Evolutionary conservation across 1,140 invertebrate species (phyloP), one percentile per base, ranked within the genome.

Genomic region (Drosophila hydei): DNA sequence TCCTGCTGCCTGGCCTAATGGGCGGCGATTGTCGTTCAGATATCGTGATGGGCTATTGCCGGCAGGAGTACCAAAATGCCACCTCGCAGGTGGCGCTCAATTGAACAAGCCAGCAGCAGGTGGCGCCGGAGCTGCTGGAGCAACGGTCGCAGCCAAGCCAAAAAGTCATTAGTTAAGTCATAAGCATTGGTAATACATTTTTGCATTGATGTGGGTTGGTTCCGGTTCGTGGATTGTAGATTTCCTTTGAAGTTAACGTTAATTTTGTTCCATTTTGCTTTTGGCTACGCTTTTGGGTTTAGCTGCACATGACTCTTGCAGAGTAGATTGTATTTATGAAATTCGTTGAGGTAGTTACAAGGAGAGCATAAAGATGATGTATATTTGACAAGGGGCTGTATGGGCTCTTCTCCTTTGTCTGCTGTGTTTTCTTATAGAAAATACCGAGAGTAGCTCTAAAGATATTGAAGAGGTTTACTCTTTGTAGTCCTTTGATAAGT

Each of bases 41-140:
- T 61, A 90, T 91, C 51, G 90, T 91, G 40, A 75, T 91, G 77
- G 90, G 77, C 38, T 91, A 91, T 65, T 91, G 91, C 58, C 88
- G 89, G 48, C 88, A 89, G 36, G 84, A 90, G 63, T 77, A 77
- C 52, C 74, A 76, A 42, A 89, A 87, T 54, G 23, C 50, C 58
- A 91, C 83, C 38, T 25, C 67, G 21, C 36, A 65, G 47, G 60
- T 65, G 42, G 56, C 25, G 8, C 38, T 45, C 12, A 79, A 90
- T 55, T 81, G 77, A 72, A 63, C 7, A 12, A 11, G 14, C 3
- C 27, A 51, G 3, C 19, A 19, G 12, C n/a, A 18, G 23, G 0
- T 14, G 23, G 0, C 40, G 54, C 4, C 47, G 9, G 1, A 50
- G 47, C 27, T 45, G 38, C 12, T 36, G 16, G 3, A 36, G 12